Base-by-base conservation (phyloP, 2,797 vertebrate species). In the Sebastes dallii region DNA sequence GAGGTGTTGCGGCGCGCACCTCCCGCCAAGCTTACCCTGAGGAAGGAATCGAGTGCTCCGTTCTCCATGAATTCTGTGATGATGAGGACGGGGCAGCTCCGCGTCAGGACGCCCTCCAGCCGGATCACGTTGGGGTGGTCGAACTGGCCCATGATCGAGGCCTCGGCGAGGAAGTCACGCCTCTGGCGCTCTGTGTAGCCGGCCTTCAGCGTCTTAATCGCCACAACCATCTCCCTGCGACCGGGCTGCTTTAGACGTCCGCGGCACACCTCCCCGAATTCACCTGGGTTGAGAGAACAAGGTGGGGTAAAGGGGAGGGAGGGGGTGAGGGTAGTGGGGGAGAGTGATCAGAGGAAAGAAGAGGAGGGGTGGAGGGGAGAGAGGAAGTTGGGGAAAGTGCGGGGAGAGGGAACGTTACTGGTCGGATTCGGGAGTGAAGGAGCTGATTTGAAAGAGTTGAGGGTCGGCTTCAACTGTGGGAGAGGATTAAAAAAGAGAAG, bases 11-110 rank as follows among this genome's bases (percentile, higher is more conserved):
- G 22, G 74, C 58, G 1, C 18, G 24, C 61, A 32, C 71, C 74
- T 64, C 70, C 60, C 24, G 27, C 68, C 72, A 11, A 25, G 65
- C 97, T 97, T 90, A 99, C 99, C 95, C 99, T 95, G 36, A 99
- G 97, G 94, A 99, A 99, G 75, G 99, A 99, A 88, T 99, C 99
- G 1, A 99, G 96, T 0, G 99, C 98, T 0, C 99, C 98, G 77
- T 99, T 99, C 95, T 99, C 99, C 99, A 99, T 99, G 95, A 99
- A 99, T 86, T 99, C 99, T 0, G 98, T 99, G 92, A 99, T 96
- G 88, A 99, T 99, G 95, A 99, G 99, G 82, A 99, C 98, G 0
- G 99, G 98, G 66, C 98, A 99, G 88, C 98, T 99, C 73, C 99
- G 97, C 66, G 99, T 99, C 90, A 99, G 96, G 87, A 99, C 99